Conservation (phyloP, 2,888 invertebrate species). For the Reticulitermes lucifugus region DNA sequence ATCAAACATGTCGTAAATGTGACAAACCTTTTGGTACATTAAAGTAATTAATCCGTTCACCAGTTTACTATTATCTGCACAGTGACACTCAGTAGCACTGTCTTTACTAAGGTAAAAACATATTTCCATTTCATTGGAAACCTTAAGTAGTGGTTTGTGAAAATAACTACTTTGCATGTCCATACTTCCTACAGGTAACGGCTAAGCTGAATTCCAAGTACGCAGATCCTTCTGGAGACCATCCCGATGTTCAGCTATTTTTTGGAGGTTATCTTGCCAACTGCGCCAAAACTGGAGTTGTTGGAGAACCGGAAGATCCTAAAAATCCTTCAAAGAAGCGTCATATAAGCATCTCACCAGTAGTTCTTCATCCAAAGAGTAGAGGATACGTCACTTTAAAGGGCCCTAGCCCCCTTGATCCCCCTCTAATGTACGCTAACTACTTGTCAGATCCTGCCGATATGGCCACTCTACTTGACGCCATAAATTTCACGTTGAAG, state of each 20-base stretch:
- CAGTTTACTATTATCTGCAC: too few relatives aligned
- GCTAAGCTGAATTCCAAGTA: constrained; percentile 73
- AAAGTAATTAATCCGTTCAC: too few relatives aligned
- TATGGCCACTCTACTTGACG: constrained; percentile 72
- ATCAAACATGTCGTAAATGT: too few relatives aligned
- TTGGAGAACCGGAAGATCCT: constrained; percentile 63
- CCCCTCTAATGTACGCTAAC: constrained; percentile 82
- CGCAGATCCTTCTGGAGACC: constrained; percentile 67
- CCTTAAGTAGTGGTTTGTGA: too few relatives aligned
- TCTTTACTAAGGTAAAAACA: too few relatives aligned
- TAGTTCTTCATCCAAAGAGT: constrained; percentile 75
- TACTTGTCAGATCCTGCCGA: constrained; percentile 79
- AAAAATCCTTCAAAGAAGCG: constrained; percentile 58
- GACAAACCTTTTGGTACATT: too few relatives aligned
- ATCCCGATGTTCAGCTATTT: constrained; percentile 76
- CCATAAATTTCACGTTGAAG: constrained; percentile 69
- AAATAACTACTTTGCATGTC: not conserved
- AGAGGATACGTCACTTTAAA: constrained; percentile 73
- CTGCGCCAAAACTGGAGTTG: constrained; percentile 68
- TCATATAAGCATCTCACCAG: constrained; percentile 67
- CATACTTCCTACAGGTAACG: constrained; percentile 59
- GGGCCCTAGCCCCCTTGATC: constrained; percentile 74
- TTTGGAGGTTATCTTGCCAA: constrained; percentile 74
- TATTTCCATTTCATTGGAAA: too few relatives aligned
- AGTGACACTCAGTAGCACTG: too few relatives aligned